These are phyloP conservation scores for Drosophila triauraria DNA, from an alignment of 1,140 invertebrate species.

Conservation along the genomic window DNA sequence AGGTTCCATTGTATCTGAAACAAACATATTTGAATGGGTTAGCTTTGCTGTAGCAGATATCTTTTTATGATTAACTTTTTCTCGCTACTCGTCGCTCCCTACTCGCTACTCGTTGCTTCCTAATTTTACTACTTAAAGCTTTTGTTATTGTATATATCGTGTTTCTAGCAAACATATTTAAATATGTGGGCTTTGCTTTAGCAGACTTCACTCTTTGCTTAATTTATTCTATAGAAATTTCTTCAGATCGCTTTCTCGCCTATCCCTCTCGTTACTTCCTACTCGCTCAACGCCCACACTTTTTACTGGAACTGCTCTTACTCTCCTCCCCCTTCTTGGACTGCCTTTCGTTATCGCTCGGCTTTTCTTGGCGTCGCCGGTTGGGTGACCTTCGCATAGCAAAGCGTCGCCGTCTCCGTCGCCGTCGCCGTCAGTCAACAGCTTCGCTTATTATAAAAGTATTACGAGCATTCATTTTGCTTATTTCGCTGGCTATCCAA, in stretches of 20 bases:
- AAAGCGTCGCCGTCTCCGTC: conserved; percentile 59
- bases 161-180: too few species aligned
- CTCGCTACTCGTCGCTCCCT: too few species aligned
- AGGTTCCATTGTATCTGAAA: too few species aligned
- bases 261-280: conserved; percentile 8
- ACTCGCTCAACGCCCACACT: conserved; percentile 31
- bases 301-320: not conserved
- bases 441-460: conserved; percentile 75
- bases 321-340: not conserved
- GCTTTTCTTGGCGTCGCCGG: conserved; percentile 36
- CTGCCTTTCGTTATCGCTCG: conserved; percentile 42
- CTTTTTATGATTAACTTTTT: too few species aligned
- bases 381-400: conserved; percentile 77
- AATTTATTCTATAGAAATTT: conserved; percentile 11
- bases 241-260: not conserved
- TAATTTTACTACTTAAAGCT: too few species aligned
- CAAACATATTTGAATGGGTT: too few species aligned
- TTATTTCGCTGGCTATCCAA: conserved; percentile 66
- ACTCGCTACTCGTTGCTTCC: too few species aligned
- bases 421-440: conserved; percentile 52
- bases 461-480: conserved; percentile 59
- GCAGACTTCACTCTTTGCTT: not conserved
- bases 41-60: too few species aligned
- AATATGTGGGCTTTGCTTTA: not conserved
- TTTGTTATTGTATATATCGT: too few species aligned